phyloP scores from a whole-genome alignment of 2,797 vertebrate species.

The Lepus townsendii region DNA sequence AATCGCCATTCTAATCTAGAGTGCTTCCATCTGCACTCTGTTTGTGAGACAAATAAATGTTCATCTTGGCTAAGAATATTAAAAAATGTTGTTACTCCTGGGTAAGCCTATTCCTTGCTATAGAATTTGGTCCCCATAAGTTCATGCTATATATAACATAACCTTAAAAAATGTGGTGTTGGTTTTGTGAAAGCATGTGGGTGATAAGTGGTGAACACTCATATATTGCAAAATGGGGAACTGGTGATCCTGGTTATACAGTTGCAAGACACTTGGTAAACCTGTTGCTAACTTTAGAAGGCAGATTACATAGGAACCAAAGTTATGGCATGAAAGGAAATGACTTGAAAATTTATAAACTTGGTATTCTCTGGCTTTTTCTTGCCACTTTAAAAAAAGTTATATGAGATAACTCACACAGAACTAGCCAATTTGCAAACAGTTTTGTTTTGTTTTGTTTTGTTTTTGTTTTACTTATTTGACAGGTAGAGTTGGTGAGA shows the following conservation, averaged over 20 bases:
- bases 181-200: conserved; percentile 15
- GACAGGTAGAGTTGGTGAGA: too few relatives aligned
- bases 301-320: neutral
- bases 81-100: neutral
- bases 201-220: conserved; percentile 5
- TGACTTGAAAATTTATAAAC: conserved; percentile 13
- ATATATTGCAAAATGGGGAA: conserved; percentile 1
- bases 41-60: neutral
- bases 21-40: neutral
- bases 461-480: too few relatives aligned
- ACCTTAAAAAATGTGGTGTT: conserved; percentile 25
- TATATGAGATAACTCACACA: neutral
- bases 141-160: neutral
- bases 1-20: neutral
- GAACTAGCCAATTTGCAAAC: neutral
- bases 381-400: neutral
- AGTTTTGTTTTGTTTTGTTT: too few relatives aligned
- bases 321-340: conserved; percentile 20
- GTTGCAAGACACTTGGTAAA: conserved; percentile 8
- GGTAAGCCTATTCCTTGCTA: neutral
- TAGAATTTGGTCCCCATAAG: conserved; percentile 1
- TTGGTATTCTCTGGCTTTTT: conserved; percentile 6
- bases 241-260: neutral
- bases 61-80: conserved; percentile 7
- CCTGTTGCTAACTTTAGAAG: neutral